Base-by-base conservation (phyloP, 2,113 vertebrate species). In the Neogale vison region DNA sequence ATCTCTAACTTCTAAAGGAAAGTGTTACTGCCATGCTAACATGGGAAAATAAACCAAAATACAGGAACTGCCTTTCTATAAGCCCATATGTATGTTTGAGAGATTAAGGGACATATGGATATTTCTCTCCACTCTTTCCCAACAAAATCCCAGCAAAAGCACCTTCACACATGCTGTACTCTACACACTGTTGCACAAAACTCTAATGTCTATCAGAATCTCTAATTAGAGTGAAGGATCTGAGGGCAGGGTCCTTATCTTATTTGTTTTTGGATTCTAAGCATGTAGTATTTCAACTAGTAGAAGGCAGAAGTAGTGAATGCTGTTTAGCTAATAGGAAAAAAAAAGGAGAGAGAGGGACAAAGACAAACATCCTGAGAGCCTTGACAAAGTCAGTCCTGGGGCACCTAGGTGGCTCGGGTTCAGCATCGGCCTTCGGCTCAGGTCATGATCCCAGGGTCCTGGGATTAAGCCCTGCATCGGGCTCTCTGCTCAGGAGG, bases 21-120 rank as follows among this genome's bases (percentile, higher is more conserved):
- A 69, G 2, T 26, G 34, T 39, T 88, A 71, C 0, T 74, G 39
- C 59, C 45, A 93, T 0, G 42, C 6, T 87, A 79, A 83, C 6
- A 12, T 26, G 17, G 4, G 24, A 63, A 97, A 97, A 88, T 29
- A 81, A 55, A 72, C 34, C 69, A 67, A 92, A 50, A 71, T 72
- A 52, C 1, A 72, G 52, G 11, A 85, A 39, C 2, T n/a, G 59
- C 81, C 77, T 88, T 94, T 74, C 34, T 50, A 0, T 1, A 39
- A 83, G 36, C 29, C 88, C 26, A 17, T 52, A 79, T 4, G 14
- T 36, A 8, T 8, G 1, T 61, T 50, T 81, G 39, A 88, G 76
- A 86, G 67, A 81, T 77, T 5, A 29, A n/a, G 0, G 69, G 36
- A 24, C 29, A 4, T 18, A 13, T 1, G 18, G 47, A 7, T 39